Percentiles rank a stretch among this genome's conserved stretches.
Evolutionary conservation across 2,888 invertebrate species (phyloP).

Genomic region (Melinaea menophilus): DNA sequence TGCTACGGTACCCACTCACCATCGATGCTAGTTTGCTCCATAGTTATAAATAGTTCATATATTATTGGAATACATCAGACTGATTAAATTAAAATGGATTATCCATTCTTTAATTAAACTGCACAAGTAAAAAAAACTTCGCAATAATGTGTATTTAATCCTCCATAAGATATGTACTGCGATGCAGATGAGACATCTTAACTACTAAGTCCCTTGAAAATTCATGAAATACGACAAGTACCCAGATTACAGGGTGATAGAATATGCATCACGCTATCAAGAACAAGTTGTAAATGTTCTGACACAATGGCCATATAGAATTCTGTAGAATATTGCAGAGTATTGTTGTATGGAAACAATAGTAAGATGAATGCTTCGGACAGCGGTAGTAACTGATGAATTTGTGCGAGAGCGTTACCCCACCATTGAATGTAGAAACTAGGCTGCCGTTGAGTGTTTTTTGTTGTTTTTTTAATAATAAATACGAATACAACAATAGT

Average conservation of each 20-base stretch:
- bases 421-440: slow-evolving; percentile 26
- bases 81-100: no score
- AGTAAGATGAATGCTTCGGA: slow-evolving; percentile 31
- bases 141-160: not conserved
- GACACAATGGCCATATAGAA: slow-evolving; percentile 22
- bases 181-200: not conserved
- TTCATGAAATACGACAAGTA: not conserved
- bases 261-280: slow-evolving; percentile 31
- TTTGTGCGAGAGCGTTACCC: slow-evolving; percentile 28
- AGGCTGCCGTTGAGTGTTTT: slow-evolving; percentile 19
- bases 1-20: no score
- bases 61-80: no score
- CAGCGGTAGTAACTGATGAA: slow-evolving; percentile 35
- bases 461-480: slow-evolving; percentile 20
- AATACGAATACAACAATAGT: slow-evolving; percentile 23
- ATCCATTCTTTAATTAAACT: no score
- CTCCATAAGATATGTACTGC: not conserved
- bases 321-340: slow-evolving; percentile 10
- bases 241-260: slow-evolving; percentile 18
- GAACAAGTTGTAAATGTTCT: slow-evolving; percentile 26
- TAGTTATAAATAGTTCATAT: no score
- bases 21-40: no score
- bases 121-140: no score
- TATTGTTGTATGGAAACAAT: slow-evolving; percentile 32
- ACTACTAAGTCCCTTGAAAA: not conserved